These are phyloP conservation scores for Tethya wilhelma DNA, from an alignment of 37 sponge, comb jelly and placozoan species.

Conservation along the genomic window DNA sequence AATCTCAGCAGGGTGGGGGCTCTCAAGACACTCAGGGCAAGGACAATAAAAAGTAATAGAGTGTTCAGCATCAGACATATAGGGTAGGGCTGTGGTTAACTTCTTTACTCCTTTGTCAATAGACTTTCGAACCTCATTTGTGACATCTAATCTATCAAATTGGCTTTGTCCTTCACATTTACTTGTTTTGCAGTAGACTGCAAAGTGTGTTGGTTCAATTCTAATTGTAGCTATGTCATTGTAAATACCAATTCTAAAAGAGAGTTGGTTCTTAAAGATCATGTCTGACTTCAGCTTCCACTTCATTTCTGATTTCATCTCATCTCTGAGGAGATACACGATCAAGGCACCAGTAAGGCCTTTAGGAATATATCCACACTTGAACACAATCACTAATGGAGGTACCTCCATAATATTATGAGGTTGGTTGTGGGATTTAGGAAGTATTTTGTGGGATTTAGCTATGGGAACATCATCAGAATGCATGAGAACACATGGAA, in stretches of 20 bases:
- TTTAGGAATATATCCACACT: neutral
- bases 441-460: neutral
- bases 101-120: too few species aligned
- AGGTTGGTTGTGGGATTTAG: neutral
- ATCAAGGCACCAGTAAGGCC: neutral
- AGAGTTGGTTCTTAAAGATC: neutral
- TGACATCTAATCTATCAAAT: too few species aligned
- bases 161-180: too few species aligned
- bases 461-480: neutral
- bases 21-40: too few species aligned
- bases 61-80: too few species aligned
- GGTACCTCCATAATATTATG: too few species aligned
- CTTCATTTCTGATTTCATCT: neutral
- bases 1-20: too few species aligned
- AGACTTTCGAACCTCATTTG: too few species aligned
- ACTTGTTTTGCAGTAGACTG: neutral
- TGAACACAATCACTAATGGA: neutral
- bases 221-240: neutral
- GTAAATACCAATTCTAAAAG: neutral
- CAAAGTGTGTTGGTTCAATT: neutral
- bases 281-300: neutral
- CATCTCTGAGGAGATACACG: neutral
- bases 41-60: too few species aligned
- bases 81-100: too few species aligned
- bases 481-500: constrained; percentile 13